Evolutionary conservation across 92 coral and sea anemone species (phyloP), one percentile per base, ranked within the genome.

Genomic region (Epizoanthus stellaris): DNA sequence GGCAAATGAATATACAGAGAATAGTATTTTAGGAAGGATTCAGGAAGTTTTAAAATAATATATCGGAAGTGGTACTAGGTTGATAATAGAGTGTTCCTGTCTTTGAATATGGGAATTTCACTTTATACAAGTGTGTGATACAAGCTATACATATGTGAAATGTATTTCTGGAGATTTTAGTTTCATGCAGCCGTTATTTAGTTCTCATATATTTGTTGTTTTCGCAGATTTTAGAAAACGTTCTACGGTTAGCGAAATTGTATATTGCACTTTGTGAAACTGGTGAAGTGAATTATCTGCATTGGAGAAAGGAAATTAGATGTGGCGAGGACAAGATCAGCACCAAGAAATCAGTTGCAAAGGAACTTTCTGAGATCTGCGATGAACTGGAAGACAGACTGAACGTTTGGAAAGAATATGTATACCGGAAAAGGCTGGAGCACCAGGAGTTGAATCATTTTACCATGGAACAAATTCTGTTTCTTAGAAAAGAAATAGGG

Each of bases 401-500:
- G 15, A 19, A 14, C 7, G 54, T 47, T 20, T 93, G 97, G 97
- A 87, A 81, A 57, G 64, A 62, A 54, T 17, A 82, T 45, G 89
- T 93, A 65, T 75, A 87, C 57, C 61, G 14, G 19, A 84, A 60
- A 58, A 80, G 97, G 25, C 70, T 3, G 42, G 61, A 81, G 54
- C 89, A 75, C 72, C 77, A 76, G 21, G 90, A 89, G 45, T 76
- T 93, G 15, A 93, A 93, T 39, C 91, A 88, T 75, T 93, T 86
- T 74, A 88, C 93, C 10, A 90, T 92, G 49, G 83, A 89, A 81
- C 97, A 93, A 80, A 68, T 93, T 70, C 84, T 93, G 72, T 73
- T 80, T 3, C 70, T 93, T 40, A 85, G 97, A 53, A 89, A 86
- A 69, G 92, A 88, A 57, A 68, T 93, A 25, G 94, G 92, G 8